Conservation (phyloP, 1,140 invertebrate genomes). For the Plodia interpunctella region DNA sequence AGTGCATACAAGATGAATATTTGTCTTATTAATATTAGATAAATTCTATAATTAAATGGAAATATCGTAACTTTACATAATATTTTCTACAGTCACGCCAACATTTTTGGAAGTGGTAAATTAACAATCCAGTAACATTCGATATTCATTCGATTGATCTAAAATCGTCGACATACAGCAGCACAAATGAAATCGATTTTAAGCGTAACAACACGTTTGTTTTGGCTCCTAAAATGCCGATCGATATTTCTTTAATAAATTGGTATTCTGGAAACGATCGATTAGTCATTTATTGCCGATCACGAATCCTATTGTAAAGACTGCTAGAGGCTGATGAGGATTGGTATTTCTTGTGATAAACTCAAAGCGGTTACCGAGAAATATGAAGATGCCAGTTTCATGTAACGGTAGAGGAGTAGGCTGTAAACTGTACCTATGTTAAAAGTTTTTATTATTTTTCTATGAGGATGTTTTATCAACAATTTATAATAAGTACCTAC, state of each 20-base stretch:
- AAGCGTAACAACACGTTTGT: slow-evolving; percentile 27
- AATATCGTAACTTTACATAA: no score
- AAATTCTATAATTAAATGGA: no score
- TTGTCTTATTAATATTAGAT: no score
- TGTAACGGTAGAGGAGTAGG: no score
- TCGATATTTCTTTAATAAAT: slow-evolving; percentile 23
- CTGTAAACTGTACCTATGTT: no score
- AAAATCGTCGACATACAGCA: slow-evolving; percentile 28
- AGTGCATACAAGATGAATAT: no score
- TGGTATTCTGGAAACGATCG: slow-evolving; percentile 9
- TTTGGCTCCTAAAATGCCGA: slow-evolving; percentile 22
- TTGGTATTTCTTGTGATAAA: not conserved
- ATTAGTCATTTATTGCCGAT: slow-evolving; percentile 12
- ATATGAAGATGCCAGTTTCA: no score
- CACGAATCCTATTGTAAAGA: not conserved
- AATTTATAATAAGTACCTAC: no score
- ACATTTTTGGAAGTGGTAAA: not conserved
- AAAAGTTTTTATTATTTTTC: no score
- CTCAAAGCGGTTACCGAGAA: not conserved
- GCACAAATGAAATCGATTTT: slow-evolving; percentile 17
- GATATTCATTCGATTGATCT: slow-evolving; percentile 16
- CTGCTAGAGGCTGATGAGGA: not conserved
- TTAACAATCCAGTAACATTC: not conserved
- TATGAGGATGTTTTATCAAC: no score
- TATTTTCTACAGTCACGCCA: not conserved